phyloP scores from a whole-genome alignment of 2,113 vertebrate genomes.

The Rhadina sibilatrix region DNA sequence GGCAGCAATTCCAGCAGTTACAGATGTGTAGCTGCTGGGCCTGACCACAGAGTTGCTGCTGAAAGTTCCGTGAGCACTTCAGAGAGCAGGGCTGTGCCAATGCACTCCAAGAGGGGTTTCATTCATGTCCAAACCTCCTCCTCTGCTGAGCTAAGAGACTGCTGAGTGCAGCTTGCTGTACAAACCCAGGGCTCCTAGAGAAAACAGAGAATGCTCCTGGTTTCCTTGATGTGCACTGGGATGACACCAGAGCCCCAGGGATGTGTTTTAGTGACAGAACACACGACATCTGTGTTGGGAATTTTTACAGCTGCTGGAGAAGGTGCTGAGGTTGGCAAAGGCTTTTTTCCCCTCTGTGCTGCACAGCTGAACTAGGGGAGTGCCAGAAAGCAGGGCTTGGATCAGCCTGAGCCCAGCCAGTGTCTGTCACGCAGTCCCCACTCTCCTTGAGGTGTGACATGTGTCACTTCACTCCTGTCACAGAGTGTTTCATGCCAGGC shows the following conservation, averaged over 20 bases:
- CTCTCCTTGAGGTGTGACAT: neutral
- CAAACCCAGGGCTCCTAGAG: neutral
- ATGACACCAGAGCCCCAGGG: neutral
- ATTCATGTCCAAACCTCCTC: fast-evolving
- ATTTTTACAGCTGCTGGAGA: neutral
- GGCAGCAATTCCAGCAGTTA: neutral
- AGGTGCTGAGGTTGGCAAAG: neutral
- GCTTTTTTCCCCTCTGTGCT: neutral
- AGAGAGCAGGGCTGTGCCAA: neutral
- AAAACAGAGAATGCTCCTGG: neutral
- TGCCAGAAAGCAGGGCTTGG: neutral
- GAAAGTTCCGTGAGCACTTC: neutral
- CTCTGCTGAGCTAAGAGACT: neutral
- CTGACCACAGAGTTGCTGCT: neutral
- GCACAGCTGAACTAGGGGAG: neutral
- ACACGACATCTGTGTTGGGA: neutral
- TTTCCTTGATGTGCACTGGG: neutral
- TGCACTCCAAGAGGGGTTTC: fast-evolving
- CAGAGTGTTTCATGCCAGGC: neutral
- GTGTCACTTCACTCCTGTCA: neutral
- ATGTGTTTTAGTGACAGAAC: neutral
- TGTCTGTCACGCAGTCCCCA: neutral
- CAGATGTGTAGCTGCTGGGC: neutral
- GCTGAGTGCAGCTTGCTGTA: neutral
- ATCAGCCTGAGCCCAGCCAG: neutral